Evolutionary conservation across 2,888 invertebrate species (phyloP), one percentile per base, ranked within the genome.

Genomic region (Apodemia hepburni): DNA sequence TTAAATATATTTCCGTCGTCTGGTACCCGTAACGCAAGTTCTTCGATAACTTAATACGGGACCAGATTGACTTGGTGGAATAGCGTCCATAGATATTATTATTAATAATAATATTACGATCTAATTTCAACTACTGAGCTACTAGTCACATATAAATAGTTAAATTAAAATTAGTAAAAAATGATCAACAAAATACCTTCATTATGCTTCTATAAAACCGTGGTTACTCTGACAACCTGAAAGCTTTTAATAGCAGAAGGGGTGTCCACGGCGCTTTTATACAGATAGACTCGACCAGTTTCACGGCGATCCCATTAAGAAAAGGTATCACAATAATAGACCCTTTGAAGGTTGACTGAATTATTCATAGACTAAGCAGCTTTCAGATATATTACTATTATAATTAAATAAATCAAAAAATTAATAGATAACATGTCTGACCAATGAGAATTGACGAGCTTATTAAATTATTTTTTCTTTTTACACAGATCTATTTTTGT

Each of bases 321-420:
- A 61, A 61, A 54, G 15, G 22, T 54, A 15, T 35, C 42, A 42
- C 42, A 42, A 49, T 18, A 22, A 9, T 45, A 35, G 77, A 75
- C 76, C 81, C 79, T 81, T 80, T 80, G 81, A 74, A 74, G 63
- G 64, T 62, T 59, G 59, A 65, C 68, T 71, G 69, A 69, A 72
- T 70, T 72, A 72, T 69, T 70, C 68, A 72, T 70, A 60, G 64
- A 63, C 59, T 60, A 59, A 66, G 69, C 67, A 42, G 42, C n/a
- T 42, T 42, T 42, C 42, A 42, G 42, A 42, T 42, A 42, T 15
- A 42, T 42, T 38, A 15, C 6, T 15, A 42, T 42, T 15, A 42
- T 15, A 69, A 69, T 71, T 61, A 64, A 65, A 59, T 65, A 67
- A 65, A 57, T 65, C 58, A 61, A 64, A 61, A 67, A 69, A 66